Percentiles rank a stretch among this genome's conserved stretches.
Evolutionary conservation across 2,888 invertebrate genomes (phyloP).

Genomic region (Melieria picta): DNA sequence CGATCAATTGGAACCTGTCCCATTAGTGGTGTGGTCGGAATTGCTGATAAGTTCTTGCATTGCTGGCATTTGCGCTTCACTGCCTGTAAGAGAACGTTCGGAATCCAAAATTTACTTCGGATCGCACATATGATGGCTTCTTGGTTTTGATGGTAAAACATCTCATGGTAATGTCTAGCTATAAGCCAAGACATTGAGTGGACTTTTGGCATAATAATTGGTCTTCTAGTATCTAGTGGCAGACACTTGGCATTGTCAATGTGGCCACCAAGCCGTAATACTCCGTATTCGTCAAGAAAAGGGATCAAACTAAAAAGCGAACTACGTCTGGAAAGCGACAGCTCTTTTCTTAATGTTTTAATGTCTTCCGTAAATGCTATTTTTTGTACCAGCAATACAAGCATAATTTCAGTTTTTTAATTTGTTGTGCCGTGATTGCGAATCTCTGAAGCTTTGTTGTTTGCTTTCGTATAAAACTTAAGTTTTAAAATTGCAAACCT

Average conservation of each 20-base stretch:
- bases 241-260: constrained; percentile 18
- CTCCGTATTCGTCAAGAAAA: constrained; percentile 6
- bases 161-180: constrained; percentile 13
- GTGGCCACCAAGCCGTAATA: constrained; percentile 6
- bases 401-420: constrained; percentile 8
- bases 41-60: constrained; percentile 1
- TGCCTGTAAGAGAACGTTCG: background rate
- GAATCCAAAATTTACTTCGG: constrained; percentile 15
- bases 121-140: constrained; percentile 13
- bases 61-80: background rate
- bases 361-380: constrained; percentile 13
- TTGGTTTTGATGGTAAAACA: constrained; percentile 16
- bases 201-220: constrained; percentile 17
- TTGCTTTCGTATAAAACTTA: background rate
- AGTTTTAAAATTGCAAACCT: constrained; percentile 1
- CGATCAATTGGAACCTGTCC: constrained; percentile 12
- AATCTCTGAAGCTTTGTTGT: background rate
- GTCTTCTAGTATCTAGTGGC: constrained; percentile 10
- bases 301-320: constrained; percentile 17
- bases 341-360: constrained; percentile 5
- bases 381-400: constrained; percentile 11
- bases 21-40: constrained; percentile 5
- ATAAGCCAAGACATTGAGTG: constrained; percentile 17
- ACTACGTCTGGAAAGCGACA: constrained; percentile 9
- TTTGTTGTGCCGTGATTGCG: background rate